Evolutionary conservation across 1,140 invertebrate species (phyloP), one percentile per base, ranked within the genome.

Genomic region (Ceratina calcarata): DNA sequence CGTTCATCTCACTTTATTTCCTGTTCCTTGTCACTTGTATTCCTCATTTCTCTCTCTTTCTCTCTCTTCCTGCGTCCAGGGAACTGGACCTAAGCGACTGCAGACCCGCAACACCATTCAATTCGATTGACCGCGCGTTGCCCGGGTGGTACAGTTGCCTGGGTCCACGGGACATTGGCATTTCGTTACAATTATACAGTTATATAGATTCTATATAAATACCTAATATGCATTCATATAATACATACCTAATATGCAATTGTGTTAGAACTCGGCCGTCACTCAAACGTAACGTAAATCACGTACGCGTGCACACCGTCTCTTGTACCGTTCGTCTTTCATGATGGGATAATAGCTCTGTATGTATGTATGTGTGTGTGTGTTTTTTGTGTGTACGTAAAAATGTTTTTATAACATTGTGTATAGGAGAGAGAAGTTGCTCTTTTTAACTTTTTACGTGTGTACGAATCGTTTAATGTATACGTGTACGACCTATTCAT

Each of bases 201-300:
- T 91, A 91, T 89, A 92, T 92, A 91, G 90, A 91, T 92, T 91
- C 90, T 92, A 91, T 91, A 92, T 91, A 92, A 92, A 93, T 93
- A 93, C 88, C 91, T 93, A 93, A 91, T 93, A 92, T 92, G 91
- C 90, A 91, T 89, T 92, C 88, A 88, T 92, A 90, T 91, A 91
- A 92, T 93, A 93, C 91, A 92, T 93, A 92, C 88, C 91, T 92
- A 92, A 90, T 91, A 92, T 92, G 90, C 89, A 90, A 91, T 92
- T 92, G 89, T 91, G 84, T 91, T 90, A 89, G 86, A 91, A 91
- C 87, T 91, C 86, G 86, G 86, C 86, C 91, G 88, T 91, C 90
- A 90, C 87, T 88, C 82, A 79, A 90, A 91, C 88, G 87, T 89
- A 89, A 89, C 82, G 79, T 84, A 80, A 79, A 81, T 81, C 78